Evolutionary conservation across 2,113 vertebrate species (phyloP), one percentile per base, ranked within the genome.

Genomic region (Capricornis sumatraensis): DNA sequence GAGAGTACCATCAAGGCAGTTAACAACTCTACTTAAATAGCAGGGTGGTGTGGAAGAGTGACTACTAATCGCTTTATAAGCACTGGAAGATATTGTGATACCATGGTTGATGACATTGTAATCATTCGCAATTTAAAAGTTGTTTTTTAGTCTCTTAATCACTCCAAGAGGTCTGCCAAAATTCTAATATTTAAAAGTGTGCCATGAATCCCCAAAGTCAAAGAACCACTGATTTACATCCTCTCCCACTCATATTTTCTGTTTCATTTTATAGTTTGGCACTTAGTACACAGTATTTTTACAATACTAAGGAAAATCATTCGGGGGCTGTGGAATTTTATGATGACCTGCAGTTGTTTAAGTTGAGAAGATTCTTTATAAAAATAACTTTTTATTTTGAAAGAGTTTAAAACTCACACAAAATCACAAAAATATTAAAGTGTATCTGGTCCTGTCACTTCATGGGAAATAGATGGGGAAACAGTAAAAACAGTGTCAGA

Each of bases 61-160:
- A 94, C 95, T 95, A 83, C 88, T 94, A 45, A 64, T 85, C 36
- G 62, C 88, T 94, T 96, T 71, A 45, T 52, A 94, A 94, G 89
- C 91, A 93, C 95, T 62, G 79, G 43, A 55, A 96, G 92, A 36
- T 82, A 83, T 86, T 88, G 94, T 93, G 92, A 62, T 36, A 30
- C 84, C 78, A 50, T 50, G 84, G 45, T 90, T 95, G 96, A 97
- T 28, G 82, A 45, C 93, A 64, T 93, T 94, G 93, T 89, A 95
- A 97, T 97, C 93, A 94, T 95, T 97, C 45, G 21, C 87, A 94
- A 97, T 97, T 95, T 96, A 96, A 96, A 95, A 96, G 97, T 78
- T 97, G 97, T 97, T 96, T 97, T 96, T 95, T 88, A 58, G 94
- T 96, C 83, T 94, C 96, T 83, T 93, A 97, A 95, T 97, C 96